phyloP scores from a whole-genome alignment of 2,113 vertebrate genomes.

The Callaeas wilsoni region DNA sequence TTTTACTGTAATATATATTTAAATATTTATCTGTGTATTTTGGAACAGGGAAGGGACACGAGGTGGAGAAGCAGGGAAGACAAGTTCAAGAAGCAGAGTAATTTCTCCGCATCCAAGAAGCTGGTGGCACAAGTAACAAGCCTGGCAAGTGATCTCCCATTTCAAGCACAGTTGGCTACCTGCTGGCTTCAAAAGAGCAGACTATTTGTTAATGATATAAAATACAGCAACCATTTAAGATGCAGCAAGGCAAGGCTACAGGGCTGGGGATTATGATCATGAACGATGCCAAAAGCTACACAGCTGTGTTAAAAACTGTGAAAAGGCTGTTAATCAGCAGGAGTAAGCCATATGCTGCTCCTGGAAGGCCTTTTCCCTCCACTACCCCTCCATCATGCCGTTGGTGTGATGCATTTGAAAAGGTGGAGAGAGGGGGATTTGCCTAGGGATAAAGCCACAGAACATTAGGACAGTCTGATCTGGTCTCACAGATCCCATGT shows the following conservation, averaged over 20 bases:
- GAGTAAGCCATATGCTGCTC: slow-evolving; percentile 11
- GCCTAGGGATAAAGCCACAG: slow-evolving; percentile 13
- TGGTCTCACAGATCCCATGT: not conserved
- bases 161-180: slow-evolving; percentile 30
- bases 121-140: slow-evolving; percentile 37
- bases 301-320: slow-evolving; percentile 6
- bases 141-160: slow-evolving; percentile 13
- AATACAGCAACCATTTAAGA: slow-evolving; percentile 37
- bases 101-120: slow-evolving; percentile 15
- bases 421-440: not conserved
- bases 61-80: slow-evolving; percentile 32
- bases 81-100: slow-evolving; percentile 38
- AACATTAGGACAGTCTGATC: not conserved
- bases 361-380: slow-evolving; percentile 37
- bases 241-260: slow-evolving; percentile 40
- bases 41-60: not conserved
- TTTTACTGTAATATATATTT: slow-evolving; percentile 33
- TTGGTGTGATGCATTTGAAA: not conserved
- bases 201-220: slow-evolving; percentile 32
- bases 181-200: slow-evolving; percentile 23
- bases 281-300: not conserved
- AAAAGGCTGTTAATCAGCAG: slow-evolving; percentile 30
- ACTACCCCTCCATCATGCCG: not conserved
- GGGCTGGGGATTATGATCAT: not conserved
- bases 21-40: slow-evolving; percentile 14